Base-by-base conservation (phyloP, 2,797 vertebrate genomes). In the Sparidentex hasta region DNA sequence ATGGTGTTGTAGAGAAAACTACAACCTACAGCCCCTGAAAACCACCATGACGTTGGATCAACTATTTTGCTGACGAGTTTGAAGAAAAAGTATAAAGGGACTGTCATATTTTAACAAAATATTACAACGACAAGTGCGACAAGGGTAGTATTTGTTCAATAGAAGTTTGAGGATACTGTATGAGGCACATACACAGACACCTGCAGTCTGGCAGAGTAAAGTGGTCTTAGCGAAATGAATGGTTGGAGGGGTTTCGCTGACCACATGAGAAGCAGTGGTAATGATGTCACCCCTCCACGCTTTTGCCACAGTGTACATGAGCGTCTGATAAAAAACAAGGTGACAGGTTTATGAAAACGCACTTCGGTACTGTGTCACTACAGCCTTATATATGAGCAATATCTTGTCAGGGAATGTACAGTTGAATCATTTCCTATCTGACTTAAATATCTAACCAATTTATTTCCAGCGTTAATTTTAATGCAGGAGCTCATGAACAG, bases 11-110 rank as follows among this genome's bases (percentile, higher is more conserved):
- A 33, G 6, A 33, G 1, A 57, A 48, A 87, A 43, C 8, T 58
- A 21, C 43, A 56, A 46, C 7, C 21, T 52, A 20, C 1, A 20
- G 18, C 43, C 29, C 11, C 14, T 2, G 3, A 58, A 41, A 41
- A 51, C 21, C 38, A 71, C 27, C 11, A 71, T 16, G 38, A n/a
- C 5, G 61, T 56, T 54, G 25, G 33, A 65, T 29, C 17, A 57
- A 65, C 11, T 5, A 11, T 20, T 20, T 56, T 51, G 9, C n/a
- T 14, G 0, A 65, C 29, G 38, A 74, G 80, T 76, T 83, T 85
- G 57, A 71, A 58, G 8, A 38, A 55, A 44, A 62, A 47, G 6
- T 9, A 54, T 7, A 50, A 33, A 41, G 3, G 11, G 27, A 12
- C 16, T 7, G 6, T 27, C 1, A 51, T 23, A 68, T 51, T 63